Evolutionary conservation across 2,888 invertebrate genomes (phyloP), one percentile per base, ranked within the genome.

Genomic region (Diaperis boleti): DNA sequence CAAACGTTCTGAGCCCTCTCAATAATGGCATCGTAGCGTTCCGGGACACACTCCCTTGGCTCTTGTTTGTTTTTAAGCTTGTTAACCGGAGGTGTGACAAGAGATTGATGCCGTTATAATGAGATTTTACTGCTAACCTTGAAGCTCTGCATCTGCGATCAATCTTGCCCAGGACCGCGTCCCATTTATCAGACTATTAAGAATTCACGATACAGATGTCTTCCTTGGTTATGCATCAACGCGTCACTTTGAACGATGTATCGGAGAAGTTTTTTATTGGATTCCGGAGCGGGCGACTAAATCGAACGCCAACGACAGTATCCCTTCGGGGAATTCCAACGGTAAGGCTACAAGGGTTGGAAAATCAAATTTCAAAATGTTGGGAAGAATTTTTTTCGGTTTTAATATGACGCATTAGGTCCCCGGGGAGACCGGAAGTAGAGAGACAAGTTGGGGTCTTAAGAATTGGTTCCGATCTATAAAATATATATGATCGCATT

Each of bases 161-260:
- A 54, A 54, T 54, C 41, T 54, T 54, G 54, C 42, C 20, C 29
- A 18, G 20, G 39, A 22, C 37, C 18, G 13, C 8, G 17, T n/a
- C 45, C 57, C 35, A 57, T 57, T 57, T 37, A 57, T 57, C 45
- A 57, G 35, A 49, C 37, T 41, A 54, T 54, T 61, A 65, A 64
- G 62, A 64, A 64, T 65, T 65, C 61, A 62, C 55, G 61, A 66
- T 66, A 69, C 69, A 69, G 68, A 68, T 69, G 69, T 68, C 67
- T 59, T 31, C 62, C 59, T 55, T 56, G 61, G 65, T 69, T 68
- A 67, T 68, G 68, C 68, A 68, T 69, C 49, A 61, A 26, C 49
- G 66, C 64, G 61, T 65, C 65, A 62, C 47, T 55, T 63, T 49
- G 65, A 66, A 61, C 55, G 70, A 70, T 66, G 65, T 66, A 66